Conservation (phyloP, 2,113 vertebrate genomes). For the Tenrec ecaudatus region DNA sequence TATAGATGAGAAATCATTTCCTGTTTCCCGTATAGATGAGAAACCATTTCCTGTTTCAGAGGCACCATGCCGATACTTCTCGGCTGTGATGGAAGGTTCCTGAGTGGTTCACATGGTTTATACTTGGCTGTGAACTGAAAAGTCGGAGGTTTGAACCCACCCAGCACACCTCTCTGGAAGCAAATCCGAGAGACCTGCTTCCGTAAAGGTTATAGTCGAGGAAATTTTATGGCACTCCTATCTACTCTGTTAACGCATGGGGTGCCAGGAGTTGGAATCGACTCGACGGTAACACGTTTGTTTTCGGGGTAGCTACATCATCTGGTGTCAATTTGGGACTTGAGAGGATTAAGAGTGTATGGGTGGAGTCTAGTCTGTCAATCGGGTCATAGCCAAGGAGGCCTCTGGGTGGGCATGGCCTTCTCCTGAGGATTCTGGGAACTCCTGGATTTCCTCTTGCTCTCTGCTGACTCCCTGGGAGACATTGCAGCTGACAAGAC, state of each 20-base stretch:
- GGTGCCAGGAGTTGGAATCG: not conserved
- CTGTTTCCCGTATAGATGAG: too few relatives aligned
- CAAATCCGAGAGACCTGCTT: not conserved
- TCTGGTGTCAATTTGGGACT: too few relatives aligned
- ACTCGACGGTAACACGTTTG: not conserved
- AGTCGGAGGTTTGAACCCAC: not conserved
- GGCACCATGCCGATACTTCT: not conserved
- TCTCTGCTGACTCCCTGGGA: too few relatives aligned
- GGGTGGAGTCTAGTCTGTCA: too few relatives aligned
- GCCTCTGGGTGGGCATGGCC: too few relatives aligned
- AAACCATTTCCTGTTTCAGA: not conserved
- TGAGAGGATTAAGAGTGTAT: too few relatives aligned
- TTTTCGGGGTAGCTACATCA: not conserved
- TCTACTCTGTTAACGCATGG: not conserved
- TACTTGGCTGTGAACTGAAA: not conserved
- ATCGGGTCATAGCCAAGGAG: too few relatives aligned
- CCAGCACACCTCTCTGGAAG: not conserved
- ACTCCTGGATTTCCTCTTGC: too few relatives aligned
- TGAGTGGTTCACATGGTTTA: not conserved
- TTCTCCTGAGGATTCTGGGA: too few relatives aligned
- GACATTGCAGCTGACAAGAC: too few relatives aligned
- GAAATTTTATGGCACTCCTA: not conserved
- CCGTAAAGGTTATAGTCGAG: not conserved
- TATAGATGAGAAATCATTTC: too few relatives aligned
- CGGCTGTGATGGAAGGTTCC: not conserved